phyloP scores from a whole-genome alignment of 2,797 vertebrate genomes.

The Syngnathus rostellatus region DNA sequence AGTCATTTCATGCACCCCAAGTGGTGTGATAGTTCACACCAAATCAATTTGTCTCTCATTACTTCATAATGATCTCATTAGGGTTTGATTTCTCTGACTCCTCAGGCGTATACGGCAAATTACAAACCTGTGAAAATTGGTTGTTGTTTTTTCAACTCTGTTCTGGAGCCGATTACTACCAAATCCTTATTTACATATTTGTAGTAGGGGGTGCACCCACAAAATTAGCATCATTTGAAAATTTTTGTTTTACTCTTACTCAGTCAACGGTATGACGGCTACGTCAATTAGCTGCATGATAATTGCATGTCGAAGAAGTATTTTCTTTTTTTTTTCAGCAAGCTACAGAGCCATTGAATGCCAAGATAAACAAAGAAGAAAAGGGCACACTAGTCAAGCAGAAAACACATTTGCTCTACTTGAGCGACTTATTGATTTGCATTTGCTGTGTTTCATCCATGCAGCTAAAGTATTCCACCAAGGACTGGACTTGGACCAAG shows the following conservation, averaged over 20 bases:
- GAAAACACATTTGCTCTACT: slow-evolving; percentile 1
- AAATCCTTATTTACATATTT: neutral
- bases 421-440: slow-evolving; percentile 5
- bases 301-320: too few relatives aligned
- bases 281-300: too few relatives aligned
- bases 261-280: too few relatives aligned
- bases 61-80: slow-evolving; percentile 4
- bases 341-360: neutral
- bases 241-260: too few relatives aligned
- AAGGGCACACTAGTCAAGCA: neutral
- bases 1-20: slow-evolving; percentile 1
- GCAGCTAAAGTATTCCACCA: slow-evolving; percentile 76
- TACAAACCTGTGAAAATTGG: neutral
- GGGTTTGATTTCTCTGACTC: neutral
- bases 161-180: neutral
- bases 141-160: neutral
- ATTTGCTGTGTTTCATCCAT: slow-evolving; percentile 27
- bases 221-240: neutral
- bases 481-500: slow-evolving; percentile 71
- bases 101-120: neutral
- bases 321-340: too few relatives aligned
- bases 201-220: neutral
- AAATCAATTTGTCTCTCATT: slow-evolving; percentile 5
- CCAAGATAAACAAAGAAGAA: neutral
- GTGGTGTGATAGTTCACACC: slow-evolving; percentile 1